phyloP scores from a whole-genome alignment of 2,797 vertebrate genomes.

The Phrynocephalus forsythii region DNA sequence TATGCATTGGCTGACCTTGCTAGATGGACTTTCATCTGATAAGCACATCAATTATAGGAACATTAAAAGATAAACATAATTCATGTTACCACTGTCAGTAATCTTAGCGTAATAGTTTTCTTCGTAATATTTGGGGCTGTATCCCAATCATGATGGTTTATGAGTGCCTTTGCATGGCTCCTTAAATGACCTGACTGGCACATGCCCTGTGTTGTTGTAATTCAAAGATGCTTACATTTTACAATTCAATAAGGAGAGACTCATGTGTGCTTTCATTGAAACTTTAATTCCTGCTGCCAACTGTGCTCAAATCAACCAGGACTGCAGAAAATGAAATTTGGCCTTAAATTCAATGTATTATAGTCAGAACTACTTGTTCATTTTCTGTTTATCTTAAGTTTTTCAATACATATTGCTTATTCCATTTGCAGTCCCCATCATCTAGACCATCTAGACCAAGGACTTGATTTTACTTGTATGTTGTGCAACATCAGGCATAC shows the following conservation, averaged over 20 bases:
- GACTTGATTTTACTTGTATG: neutral
- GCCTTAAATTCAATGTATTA: neutral
- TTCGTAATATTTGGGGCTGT: neutral
- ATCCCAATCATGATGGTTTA: accelerated
- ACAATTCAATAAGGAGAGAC: slow-evolving; percentile 8
- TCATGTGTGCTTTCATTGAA: neutral
- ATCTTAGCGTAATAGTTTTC: accelerated
- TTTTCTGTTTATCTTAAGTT: neutral
- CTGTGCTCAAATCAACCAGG: neutral
- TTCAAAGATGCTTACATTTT: neutral
- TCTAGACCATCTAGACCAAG: neutral
- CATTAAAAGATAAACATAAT: slow-evolving; percentile 18
- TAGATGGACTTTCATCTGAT: neutral
- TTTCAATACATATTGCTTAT: neutral
- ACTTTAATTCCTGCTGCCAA: neutral
- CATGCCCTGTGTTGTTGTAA: slow-evolving; percentile 1
- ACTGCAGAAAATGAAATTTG: accelerated
- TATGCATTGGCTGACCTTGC: slow-evolving; percentile 16
- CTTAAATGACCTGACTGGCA: neutral
- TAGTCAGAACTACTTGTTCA: neutral
- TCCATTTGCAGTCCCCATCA: neutral
- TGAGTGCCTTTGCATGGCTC: neutral
- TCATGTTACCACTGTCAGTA: neutral
- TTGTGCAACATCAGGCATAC: neutral
- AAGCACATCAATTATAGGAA: neutral